phyloP scores from a whole-genome alignment of 2,888 invertebrate genomes.

The Masnerella sp. region DNA sequence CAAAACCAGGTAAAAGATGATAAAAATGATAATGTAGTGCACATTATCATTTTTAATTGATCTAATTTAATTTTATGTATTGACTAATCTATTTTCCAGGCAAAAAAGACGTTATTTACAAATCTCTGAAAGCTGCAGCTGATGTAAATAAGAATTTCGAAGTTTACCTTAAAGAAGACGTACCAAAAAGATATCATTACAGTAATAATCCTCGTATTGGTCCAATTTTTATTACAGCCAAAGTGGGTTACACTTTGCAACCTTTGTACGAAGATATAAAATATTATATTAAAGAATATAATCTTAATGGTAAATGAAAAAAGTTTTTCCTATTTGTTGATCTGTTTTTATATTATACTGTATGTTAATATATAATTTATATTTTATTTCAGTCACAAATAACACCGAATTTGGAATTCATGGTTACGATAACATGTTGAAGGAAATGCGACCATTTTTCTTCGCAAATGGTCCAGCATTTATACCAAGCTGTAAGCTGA shows the following conservation, averaged over 20 bases:
- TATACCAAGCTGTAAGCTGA: conserved; percentile 77
- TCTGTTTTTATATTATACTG: conserved; percentile 26
- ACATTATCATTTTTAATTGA: conserved; percentile 1
- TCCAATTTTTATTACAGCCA: conserved; percentile 82
- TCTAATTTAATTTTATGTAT: not conserved
- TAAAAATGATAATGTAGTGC: too few species aligned
- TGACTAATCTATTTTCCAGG: conserved; percentile 79
- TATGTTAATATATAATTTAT: conserved; percentile 66
- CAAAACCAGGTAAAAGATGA: conserved; percentile 80
- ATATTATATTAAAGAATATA: conserved; percentile 76
- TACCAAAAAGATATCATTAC: conserved; percentile 82
- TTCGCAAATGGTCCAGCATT: conserved; percentile 85
- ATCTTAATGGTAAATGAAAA: conserved; percentile 77
- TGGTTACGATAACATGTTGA: conserved; percentile 82
- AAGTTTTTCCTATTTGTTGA: not conserved
- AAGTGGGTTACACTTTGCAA: conserved; percentile 82
- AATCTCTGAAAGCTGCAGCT: conserved; percentile 77
- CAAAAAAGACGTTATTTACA: conserved; percentile 76
- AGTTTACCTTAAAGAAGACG: conserved; percentile 81
- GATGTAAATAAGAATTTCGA: conserved; percentile 78
- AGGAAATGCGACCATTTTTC: conserved; percentile 84
- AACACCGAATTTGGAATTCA: conserved; percentile 81
- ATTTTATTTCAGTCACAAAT: conserved; percentile 77
- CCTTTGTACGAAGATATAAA: conserved; percentile 77
- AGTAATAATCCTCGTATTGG: conserved; percentile 81